Evolutionary conservation across 1,140 invertebrate species (phyloP).

Genomic region (Belonocnema kinseyi): DNA sequence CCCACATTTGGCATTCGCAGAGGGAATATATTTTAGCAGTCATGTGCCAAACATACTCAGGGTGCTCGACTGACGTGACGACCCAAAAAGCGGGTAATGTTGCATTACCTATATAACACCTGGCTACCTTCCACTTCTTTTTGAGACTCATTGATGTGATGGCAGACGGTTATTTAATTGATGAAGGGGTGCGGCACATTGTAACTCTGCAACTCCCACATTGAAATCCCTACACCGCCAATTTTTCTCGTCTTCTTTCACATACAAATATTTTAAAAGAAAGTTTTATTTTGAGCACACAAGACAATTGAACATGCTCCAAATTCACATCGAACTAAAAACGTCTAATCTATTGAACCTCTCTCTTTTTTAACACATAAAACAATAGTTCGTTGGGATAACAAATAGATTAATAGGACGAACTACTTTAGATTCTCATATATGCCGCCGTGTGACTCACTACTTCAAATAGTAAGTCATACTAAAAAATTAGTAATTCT

Average conservation of each 20-base stretch:
- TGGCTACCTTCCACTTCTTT: constrained; percentile 20
- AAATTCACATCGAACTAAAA: too few relatives aligned
- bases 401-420: too few relatives aligned
- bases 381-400: too few relatives aligned
- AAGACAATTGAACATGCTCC: too few relatives aligned
- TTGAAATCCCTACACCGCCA: background rate
- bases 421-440: too few relatives aligned
- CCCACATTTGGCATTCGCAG: constrained; percentile 4
- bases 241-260: background rate
- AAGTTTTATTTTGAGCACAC: too few relatives aligned
- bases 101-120: constrained; percentile 9
- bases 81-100: constrained; percentile 23
- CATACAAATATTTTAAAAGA: too few relatives aligned
- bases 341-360: too few relatives aligned
- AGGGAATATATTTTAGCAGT: constrained; percentile 26
- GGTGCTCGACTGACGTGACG: constrained; percentile 25
- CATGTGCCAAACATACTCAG: constrained; percentile 23
- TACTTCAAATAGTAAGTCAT: too few relatives aligned
- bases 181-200: background rate
- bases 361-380: too few relatives aligned
- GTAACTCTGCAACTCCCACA: background rate
- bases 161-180: constrained; percentile 15
- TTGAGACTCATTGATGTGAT: background rate
- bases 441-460: too few relatives aligned
- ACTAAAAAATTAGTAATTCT: too few relatives aligned